These are phyloP conservation scores for Omphaloscelis lunosa DNA, from an alignment of 2,888 invertebrate genomes.

Conservation along the genomic window DNA sequence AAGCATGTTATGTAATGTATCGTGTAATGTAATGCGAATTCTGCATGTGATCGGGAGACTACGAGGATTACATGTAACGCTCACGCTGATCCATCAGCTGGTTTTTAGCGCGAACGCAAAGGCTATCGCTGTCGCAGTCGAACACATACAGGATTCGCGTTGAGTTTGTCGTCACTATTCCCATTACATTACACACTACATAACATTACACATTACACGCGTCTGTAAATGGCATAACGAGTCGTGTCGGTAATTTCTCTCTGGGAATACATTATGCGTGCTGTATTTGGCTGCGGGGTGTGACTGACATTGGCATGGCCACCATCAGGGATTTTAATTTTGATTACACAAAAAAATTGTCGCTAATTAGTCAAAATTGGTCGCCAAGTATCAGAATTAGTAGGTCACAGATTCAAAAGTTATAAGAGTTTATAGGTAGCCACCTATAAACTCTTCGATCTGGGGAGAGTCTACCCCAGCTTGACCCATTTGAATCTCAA, in stretches of 20 bases:
- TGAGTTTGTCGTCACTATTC: not conserved
- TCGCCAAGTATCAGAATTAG: no score
- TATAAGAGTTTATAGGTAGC: no score
- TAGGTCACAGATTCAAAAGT: no score
- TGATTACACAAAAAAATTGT: no score
- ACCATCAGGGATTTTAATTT: no score
- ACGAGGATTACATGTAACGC: not conserved
- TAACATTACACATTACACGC: not conserved
- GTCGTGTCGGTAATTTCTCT: slow-evolving; percentile 42
- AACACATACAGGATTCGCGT: no score
- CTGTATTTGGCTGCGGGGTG: slow-evolving; percentile 6
- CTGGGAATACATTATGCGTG: not conserved
- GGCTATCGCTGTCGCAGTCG: no score
- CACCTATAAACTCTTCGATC: no score
- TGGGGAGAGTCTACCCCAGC: no score
- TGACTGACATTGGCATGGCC: no score
- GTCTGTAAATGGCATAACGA: slow-evolving; percentile 29
- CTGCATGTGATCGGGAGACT: not conserved
- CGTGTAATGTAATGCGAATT: not conserved
- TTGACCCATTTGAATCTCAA: no score
- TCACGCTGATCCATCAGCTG: not conserved
- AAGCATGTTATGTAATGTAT: not conserved
- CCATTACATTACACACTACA: not conserved
- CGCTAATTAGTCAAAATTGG: no score
- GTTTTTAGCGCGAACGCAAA: not conserved